Evolutionary conservation across 2,797 vertebrate genomes (phyloP).

Genomic region (Cheirogaleus major): DNA sequence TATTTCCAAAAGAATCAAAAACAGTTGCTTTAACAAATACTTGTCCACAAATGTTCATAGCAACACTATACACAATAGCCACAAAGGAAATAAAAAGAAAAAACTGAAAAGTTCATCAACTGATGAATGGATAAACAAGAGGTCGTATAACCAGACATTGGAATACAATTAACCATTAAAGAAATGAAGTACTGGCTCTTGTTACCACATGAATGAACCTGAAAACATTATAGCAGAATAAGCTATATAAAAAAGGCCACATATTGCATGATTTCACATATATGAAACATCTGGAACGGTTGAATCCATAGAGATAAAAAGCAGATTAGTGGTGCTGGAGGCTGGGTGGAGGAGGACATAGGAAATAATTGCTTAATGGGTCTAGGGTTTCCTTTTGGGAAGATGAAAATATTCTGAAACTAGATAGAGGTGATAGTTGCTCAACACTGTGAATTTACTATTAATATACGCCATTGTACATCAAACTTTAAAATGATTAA

Average conservation of each 20-base stretch:
- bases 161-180: not conserved
- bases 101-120: not conserved
- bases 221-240: not conserved
- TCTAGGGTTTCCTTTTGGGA: not conserved
- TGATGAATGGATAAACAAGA: not conserved
- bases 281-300: not conserved
- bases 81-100: not conserved
- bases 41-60: not conserved
- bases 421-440: not conserved
- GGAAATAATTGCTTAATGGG: not conserved
- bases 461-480: not conserved
- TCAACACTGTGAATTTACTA: not conserved
- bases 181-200: not conserved
- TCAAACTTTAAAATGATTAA: not conserved
- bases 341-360: not conserved
- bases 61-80: not conserved
- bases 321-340: not conserved
- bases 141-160: not conserved
- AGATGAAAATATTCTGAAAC: not conserved
- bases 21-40: not conserved
- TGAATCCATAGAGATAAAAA: not conserved
- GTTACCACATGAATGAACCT: not conserved
- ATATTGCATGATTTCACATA: not conserved
- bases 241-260: not conserved
- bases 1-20: not conserved